A percentile compares a stretch with the other conserved stretches of the same genome.
Evolutionary conservation across 2,113 vertebrate genomes (phyloP).

Genomic region (Scolopax mira): DNA sequence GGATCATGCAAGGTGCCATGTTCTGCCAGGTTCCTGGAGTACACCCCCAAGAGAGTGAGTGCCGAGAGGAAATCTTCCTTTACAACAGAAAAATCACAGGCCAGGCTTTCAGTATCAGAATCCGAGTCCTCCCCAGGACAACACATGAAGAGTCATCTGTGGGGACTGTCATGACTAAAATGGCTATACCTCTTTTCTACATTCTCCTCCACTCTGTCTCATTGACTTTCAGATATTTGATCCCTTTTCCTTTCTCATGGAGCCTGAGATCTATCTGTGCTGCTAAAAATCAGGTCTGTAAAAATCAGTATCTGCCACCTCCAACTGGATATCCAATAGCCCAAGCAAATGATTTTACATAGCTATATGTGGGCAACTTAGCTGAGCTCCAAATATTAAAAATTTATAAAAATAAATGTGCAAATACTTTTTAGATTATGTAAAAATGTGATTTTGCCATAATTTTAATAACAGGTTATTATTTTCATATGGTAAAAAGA

Average conservation of each 20-base stretch:
- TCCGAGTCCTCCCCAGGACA: neutral
- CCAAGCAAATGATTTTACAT: neutral
- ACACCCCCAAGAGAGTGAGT: neutral
- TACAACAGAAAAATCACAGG: neutral
- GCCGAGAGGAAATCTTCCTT: neutral
- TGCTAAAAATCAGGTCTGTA: neutral
- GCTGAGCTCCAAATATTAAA: neutral
- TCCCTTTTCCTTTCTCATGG: neutral
- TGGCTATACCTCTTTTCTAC: neutral
- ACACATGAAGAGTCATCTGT: neutral
- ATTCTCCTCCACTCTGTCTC: neutral
- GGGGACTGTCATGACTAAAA: neutral
- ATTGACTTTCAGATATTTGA: neutral
- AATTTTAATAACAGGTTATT: neutral
- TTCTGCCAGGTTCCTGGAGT: neutral
- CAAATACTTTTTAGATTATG: neutral
- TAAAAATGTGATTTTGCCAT: neutral
- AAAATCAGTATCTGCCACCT: neutral
- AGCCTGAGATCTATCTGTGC: neutral
- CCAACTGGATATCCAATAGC: neutral
- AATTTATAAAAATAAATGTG: neutral
- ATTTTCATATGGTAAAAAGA: neutral
- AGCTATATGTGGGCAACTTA: neutral
- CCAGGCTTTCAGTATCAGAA: neutral
- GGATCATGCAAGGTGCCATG: rapidly evolving